Base-by-base conservation (phyloP, 1,140 invertebrate species). In the Zaprionus ghesquierei region DNA sequence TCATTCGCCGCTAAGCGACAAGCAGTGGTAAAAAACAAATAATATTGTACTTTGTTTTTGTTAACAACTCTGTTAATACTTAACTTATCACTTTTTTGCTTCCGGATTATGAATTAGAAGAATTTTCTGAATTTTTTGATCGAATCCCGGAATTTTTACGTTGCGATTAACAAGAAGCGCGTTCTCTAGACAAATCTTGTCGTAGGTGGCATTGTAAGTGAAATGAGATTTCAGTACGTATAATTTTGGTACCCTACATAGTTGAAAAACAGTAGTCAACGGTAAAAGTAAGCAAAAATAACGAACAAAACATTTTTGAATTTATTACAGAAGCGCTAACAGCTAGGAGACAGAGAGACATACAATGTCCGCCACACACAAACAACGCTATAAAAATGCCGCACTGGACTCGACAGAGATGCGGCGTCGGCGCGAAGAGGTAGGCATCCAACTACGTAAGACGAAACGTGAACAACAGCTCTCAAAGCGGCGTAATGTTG, bases 311-410 rank as follows among this genome's bases (percentile, higher is more conserved):
- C 25, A 50, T 31, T 25, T 41, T 15, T 20, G 18, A 9, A 33
- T 56, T 50, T 51, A 5, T 59, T 29, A 8, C 4, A 54, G 55
- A 27, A 56, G 6, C 33, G 15, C 15, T 65, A 50, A 59, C 44
- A 66, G 27, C 31, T 27, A 82, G 46, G 54, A 53, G 44, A 23
- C 58, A 20, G n/a, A 41, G 41, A 18, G 64, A 63, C 78, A 58
- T 46, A 86, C 95, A 95, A 96, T 96, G 96, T 96, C 95, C 79
- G 94, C 96, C 79, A 94, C 94, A 87, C 97, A 99, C 92, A 97
- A 98, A 90, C 96, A 98, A 92, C 95, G 97, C 69, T 99, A 99
- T 92, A 99, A 99, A 95, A 99, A 99, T 93, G 94, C 95, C 72
- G 97, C 96, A 4, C 92, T 99, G 73, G 98, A 98, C 93, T 97